Base-by-base conservation (phyloP, 2,888 invertebrate species). In the Entomobrya multifasciata region DNA sequence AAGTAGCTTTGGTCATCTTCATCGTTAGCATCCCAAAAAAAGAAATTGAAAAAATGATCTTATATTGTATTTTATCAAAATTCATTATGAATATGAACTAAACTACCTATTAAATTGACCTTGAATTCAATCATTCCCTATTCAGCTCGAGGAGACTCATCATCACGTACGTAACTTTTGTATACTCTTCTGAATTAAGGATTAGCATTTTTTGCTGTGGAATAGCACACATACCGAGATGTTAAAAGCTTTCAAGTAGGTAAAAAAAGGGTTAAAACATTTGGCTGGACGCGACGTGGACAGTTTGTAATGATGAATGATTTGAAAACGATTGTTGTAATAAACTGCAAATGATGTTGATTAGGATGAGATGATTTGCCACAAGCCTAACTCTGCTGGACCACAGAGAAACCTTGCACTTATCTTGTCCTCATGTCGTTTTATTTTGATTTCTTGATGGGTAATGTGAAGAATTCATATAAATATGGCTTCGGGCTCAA, bases 51-150 rank as follows among this genome's bases (percentile, higher is more conserved):
- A 65, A 79, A 49, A 65, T 79, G 49, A 25, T 79, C 22, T 62
- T 49, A 44, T 49, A 79, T 44, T 6, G 36, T 36, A 36, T 36
- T 65, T 79, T 78, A 78, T 57, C 36, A 78, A 62, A 67, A 27
- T 20, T 44, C 41, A 22, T 72, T 49, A 4, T 72, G 49, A 25
- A 25, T 49, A 72, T 22, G 13, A 30, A 27, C 17, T 30, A 27
- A 15, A 49, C 30, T 49, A 41, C 10, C 62, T 20, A 22, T 76
- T 22, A 80, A 41, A 57, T 15, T 36, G 82, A 82, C 82, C 82
- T 82, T 82, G 82, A 82, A 82, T 82, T 30, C 72, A 81, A 81
- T 82, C 82, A 82, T 74, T 82, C 74, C 62, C 41, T 36, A 82
- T 82, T 82, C 74, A 74, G 55, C 62, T 82, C 74, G 60, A 57